Evolutionary conservation across 1,140 invertebrate genomes (phyloP).

Genomic region (Drosophila littoralis): DNA sequence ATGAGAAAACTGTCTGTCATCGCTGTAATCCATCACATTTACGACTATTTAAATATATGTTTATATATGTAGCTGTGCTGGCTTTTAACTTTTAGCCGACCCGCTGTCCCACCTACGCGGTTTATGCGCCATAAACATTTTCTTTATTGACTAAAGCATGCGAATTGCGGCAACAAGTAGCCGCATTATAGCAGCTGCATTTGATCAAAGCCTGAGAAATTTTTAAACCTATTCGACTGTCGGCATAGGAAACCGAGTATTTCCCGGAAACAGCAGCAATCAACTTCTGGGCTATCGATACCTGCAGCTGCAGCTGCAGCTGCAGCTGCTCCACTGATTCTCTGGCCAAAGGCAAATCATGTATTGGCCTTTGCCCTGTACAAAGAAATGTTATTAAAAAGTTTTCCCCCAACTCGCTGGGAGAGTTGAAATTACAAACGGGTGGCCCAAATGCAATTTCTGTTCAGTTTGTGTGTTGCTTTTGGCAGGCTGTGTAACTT

Average conservation of each 20-base stretch:
- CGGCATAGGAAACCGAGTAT: neutral
- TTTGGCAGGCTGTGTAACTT: conserved; percentile 38
- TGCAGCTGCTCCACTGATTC: neutral
- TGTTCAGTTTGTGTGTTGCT: conserved; percentile 13
- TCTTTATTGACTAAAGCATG: conserved; percentile 24
- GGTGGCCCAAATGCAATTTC: conserved; percentile 43
- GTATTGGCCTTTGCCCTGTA: neutral
- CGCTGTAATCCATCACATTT: conserved; percentile 70
- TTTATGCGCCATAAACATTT: conserved; percentile 33
- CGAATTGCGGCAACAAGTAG: conserved; percentile 27
- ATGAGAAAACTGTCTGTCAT: conserved; percentile 43
- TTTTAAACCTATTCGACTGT: neutral
- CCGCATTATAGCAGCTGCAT: conserved; percentile 12
- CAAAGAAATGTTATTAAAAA: conserved; percentile 52
- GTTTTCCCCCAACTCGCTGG: conserved; percentile 9
- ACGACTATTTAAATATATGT: conserved; percentile 63
- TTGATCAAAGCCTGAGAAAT: neutral
- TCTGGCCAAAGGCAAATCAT: conserved; percentile 12
- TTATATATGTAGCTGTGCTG: conserved; percentile 40
- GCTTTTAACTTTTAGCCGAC: conserved; percentile 33
- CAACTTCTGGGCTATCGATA: conserved; percentile 1
- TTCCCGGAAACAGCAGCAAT: neutral
- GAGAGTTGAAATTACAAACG: conserved; percentile 45
- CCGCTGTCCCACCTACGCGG: neutral
- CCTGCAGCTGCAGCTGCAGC: neutral